A percentile compares a stretch with the other conserved stretches of the same genome.
Evolutionary conservation across 2,888 invertebrate species (phyloP).

Genomic region (Clunio marinus): DNA sequence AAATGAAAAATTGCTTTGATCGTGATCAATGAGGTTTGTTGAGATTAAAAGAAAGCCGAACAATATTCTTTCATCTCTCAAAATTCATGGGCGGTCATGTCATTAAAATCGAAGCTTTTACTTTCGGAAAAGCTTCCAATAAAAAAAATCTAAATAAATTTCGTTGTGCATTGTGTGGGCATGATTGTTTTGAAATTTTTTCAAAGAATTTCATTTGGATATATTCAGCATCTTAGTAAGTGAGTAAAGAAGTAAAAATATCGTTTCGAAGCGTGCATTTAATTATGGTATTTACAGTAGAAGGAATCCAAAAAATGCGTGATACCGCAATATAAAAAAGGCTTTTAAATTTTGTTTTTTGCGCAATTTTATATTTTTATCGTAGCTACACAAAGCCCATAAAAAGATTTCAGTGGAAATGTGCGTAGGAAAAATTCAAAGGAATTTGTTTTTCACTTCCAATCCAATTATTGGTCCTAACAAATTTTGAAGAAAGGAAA

Average conservation of each 20-base stretch:
- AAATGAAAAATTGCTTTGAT: neutral
- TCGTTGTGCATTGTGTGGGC: too few species aligned
- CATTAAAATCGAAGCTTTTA: neutral
- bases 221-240: too few species aligned
- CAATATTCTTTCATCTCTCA: too few species aligned
- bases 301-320: conserved; percentile 6
- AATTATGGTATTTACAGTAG: too few species aligned
- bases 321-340: neutral
- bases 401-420: neutral
- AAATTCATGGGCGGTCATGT: neutral
- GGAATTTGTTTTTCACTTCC: neutral
- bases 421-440: neutral
- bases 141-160: too few species aligned
- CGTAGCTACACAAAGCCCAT: neutral
- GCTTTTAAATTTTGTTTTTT: neutral
- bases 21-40: conserved; percentile 6
- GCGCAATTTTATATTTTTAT: neutral
- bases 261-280: too few species aligned
- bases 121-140: too few species aligned
- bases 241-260: too few species aligned
- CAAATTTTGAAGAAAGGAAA: neutral
- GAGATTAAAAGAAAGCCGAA: neutral
- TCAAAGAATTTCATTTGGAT: too few species aligned
- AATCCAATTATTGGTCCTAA: conserved; percentile 14
- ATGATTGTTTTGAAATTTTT: too few species aligned